Evolutionary conservation across 2,888 invertebrate species (phyloP).

Genomic region (Diarsia rubi): DNA sequence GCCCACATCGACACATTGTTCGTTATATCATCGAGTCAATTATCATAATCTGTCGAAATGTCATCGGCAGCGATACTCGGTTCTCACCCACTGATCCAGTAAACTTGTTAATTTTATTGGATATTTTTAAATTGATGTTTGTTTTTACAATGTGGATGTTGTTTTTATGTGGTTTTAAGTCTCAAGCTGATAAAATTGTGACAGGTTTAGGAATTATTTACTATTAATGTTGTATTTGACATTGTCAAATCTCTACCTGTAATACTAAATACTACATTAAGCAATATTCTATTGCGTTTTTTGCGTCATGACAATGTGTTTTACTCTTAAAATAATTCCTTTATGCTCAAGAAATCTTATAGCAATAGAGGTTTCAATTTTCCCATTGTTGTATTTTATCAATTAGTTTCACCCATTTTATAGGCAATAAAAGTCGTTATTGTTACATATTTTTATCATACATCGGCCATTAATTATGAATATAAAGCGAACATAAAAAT

Average conservation of each 20-base stretch:
- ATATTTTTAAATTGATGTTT: constrained; percentile 43
- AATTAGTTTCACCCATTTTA: constrained; percentile 9
- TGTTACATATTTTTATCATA: constrained; percentile 12
- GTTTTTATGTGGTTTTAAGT: background rate
- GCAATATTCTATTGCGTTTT: background rate
- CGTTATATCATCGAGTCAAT: constrained; percentile 71
- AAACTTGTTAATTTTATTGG: constrained; percentile 52
- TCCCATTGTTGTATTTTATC: background rate
- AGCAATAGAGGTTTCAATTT: background rate
- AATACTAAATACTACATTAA: background rate
- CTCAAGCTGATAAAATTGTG: background rate
- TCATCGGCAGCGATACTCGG: constrained; percentile 50
- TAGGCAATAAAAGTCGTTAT: background rate
- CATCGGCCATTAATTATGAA: constrained; percentile 12
- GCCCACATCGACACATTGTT: constrained; percentile 69
- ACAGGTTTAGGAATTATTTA: background rate
- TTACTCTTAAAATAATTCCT: background rate
- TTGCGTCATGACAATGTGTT: background rate
- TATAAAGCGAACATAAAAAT: no score
- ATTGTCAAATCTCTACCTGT: background rate
- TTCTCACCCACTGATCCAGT: constrained; percentile 64
- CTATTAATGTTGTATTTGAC: background rate
- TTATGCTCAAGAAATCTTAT: background rate
- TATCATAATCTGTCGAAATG: constrained; percentile 69
- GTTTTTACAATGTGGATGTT: constrained; percentile 22